phyloP scores from a whole-genome alignment of 2,888 invertebrate genomes.

The Dryocosmus kuriphilus region DNA sequence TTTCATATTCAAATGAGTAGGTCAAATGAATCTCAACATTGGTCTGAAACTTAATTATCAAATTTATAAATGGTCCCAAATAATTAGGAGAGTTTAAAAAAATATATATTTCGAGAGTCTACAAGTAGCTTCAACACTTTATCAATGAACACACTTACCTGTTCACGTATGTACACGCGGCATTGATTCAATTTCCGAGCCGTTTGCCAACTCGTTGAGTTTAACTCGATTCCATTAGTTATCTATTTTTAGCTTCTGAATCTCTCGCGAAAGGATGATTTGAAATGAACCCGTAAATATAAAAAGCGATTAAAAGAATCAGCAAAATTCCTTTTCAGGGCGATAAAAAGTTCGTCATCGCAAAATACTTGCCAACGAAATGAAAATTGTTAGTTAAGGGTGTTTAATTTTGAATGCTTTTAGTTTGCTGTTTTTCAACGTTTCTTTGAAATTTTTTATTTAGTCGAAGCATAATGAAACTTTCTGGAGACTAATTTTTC shows the following conservation, averaged over 20 bases:
- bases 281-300: background rate
- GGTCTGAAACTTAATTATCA: background rate
- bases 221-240: conserved; percentile 53
- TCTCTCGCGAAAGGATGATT: conserved; percentile 4
- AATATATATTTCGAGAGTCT: background rate
- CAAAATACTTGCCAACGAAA: background rate
- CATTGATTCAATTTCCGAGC: conserved; percentile 47
- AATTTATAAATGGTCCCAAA: background rate
- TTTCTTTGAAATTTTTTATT: background rate
- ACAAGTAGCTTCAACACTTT: conserved; percentile 6
- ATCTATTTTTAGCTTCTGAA: conserved; percentile 44
- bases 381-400: background rate
- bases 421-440: background rate
- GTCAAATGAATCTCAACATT: background rate
- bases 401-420: background rate
- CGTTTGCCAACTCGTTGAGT: conserved; percentile 54
- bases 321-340: background rate
- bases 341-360: background rate
- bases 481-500: background rate
- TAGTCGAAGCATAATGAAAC: background rate
- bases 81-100: background rate
- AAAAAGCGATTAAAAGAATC: background rate
- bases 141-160: conserved; percentile 19
- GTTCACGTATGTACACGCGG: background rate
- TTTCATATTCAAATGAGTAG: background rate